These are phyloP conservation scores for Caenorhabditis sp. DNA, from an alignment of 2,888 invertebrate genomes.

Conservation along the genomic window DNA sequence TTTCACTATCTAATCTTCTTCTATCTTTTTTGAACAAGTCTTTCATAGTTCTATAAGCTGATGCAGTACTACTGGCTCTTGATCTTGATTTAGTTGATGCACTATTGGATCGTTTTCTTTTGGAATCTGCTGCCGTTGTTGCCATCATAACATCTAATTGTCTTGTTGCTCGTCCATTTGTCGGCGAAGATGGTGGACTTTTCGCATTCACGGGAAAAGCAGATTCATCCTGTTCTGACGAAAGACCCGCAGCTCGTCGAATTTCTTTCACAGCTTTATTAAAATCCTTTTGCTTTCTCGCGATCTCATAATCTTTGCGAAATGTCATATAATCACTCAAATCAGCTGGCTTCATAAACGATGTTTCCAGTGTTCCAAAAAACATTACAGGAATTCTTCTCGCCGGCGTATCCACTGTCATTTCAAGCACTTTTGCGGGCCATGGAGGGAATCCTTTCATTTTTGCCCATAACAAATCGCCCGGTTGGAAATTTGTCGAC, in stretches of 20 bases:
- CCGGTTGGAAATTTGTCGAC: slow-evolving; percentile 46
- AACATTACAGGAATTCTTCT: slow-evolving; percentile 60
- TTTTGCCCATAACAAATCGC: slow-evolving; percentile 87
- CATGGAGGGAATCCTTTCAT: slow-evolving; percentile 95
- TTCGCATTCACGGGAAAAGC: slow-evolving; percentile 27
- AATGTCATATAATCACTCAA: slow-evolving; percentile 52
- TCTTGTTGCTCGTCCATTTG: slow-evolving; percentile 12
- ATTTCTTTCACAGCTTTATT: slow-evolving; percentile 62
- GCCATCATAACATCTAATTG: slow-evolving; percentile 31
- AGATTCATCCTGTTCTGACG: slow-evolving; percentile 30
- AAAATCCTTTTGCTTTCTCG: slow-evolving; percentile 63
- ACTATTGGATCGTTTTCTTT: slow-evolving; percentile 32
- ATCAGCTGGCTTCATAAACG: slow-evolving; percentile 62
- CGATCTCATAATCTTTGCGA: slow-evolving; percentile 48
- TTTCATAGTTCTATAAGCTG: slow-evolving; percentile 33
- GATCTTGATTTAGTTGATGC: slow-evolving; percentile 47
- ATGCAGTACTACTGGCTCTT: slow-evolving; percentile 47
- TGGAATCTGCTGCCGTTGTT: not conserved
- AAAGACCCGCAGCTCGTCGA: slow-evolving; percentile 52
- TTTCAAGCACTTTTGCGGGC: slow-evolving; percentile 82
- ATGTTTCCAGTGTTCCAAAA: slow-evolving; percentile 68
- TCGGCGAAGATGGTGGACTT: slow-evolving; percentile 31
- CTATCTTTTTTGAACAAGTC: slow-evolving; percentile 26
- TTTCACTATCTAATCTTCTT: slow-evolving; percentile 39
- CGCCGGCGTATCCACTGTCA: slow-evolving; percentile 45